A percentile compares a stretch with the other conserved stretches of the same genome.
These are phyloP conservation scores for Brenthis ino DNA, from an alignment of 2,888 invertebrate genomes.

Conservation along the genomic window DNA sequence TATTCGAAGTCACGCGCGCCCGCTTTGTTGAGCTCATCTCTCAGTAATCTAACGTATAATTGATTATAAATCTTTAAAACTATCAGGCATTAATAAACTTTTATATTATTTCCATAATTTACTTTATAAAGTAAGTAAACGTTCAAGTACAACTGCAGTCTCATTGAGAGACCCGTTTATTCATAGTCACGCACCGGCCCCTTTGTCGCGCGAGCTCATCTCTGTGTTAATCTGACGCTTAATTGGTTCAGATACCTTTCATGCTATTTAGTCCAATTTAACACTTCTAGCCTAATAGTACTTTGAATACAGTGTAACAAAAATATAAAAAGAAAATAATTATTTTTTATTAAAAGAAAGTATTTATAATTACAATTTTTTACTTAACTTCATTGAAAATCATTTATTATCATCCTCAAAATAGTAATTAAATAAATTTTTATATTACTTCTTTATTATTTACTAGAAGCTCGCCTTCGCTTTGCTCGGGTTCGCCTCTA, in stretches of 20 bases:
- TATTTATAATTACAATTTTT: too few species aligned
- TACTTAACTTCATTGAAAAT: too few species aligned
- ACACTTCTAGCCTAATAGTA: background rate
- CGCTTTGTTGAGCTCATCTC: slow-evolving; percentile 70
- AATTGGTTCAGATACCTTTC: slow-evolving; percentile 60
- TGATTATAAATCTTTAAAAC: slow-evolving; percentile 51
- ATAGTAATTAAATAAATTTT: too few species aligned
- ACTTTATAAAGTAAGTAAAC: slow-evolving; percentile 15
- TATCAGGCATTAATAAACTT: slow-evolving; percentile 4
- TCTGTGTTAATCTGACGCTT: slow-evolving; percentile 70
- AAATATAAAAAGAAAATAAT: background rate
- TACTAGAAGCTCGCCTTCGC: too few species aligned
- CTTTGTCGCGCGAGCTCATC: slow-evolving; percentile 67
- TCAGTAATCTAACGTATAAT: slow-evolving; percentile 69
- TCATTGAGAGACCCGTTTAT: slow-evolving; percentile 49
- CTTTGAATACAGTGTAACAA: background rate
- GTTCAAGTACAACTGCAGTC: slow-evolving; percentile 7
- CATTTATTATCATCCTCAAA: too few species aligned
- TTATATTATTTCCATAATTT: slow-evolving; percentile 8
- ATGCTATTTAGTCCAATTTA: slow-evolving; percentile 25
- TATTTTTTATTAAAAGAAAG: too few species aligned
- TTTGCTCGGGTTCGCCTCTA: too few species aligned
- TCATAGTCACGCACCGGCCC: slow-evolving; percentile 70
- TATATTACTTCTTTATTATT: too few species aligned
- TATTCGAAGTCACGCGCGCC: slow-evolving; percentile 65